Base-by-base conservation (phyloP, 53 echinoderm and acorn worm species). In the Arbacia lixula region DNA sequence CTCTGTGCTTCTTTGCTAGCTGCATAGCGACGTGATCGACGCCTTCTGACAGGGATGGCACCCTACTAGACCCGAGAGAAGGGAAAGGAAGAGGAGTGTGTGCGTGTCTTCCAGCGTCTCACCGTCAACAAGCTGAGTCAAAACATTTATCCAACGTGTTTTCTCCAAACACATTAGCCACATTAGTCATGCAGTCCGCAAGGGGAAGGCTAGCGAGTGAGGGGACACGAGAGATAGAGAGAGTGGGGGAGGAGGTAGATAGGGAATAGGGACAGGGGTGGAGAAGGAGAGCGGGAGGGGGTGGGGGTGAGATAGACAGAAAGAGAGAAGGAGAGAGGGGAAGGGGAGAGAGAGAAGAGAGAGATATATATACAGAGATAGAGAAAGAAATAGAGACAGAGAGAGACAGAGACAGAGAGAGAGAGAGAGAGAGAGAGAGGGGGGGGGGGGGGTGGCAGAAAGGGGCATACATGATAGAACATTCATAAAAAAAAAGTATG, bases 151-250 rank as follows among this genome's bases (percentile, higher is more conserved):
- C 68, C 68, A 29, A 26, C 28, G 41, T 71, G 72, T 49, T 50
- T n/a, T 71, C 40, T 50, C 72, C 30, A 71, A 71, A 71, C 72
- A 71, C 72, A 71, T 71, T 71, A 71, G 50, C 29, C 46, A 71
- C 28, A 71, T 71, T 50, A 71, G 72, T 27, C 51, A 49, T 71
- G 42, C 72, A 49, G 49, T 37, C 72, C 12, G 43, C 42, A 28
- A 79, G 61, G 11, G 39, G 66, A 66, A 66, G 22, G 14, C 14
- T 12, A 17, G 58, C 9, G n/a, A 57, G 22, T 12, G 19, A 20
- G 22, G 22, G 58, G n/a, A 20, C 5, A 57, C 5, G 19, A 57
- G 22, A 21, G 22, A 57, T 10, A 57, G n/a, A 6, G n/a, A 57
- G n/a, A 21, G n/a, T 5, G 22, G n/a, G 58, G n/a, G 5, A 21